phyloP scores from a whole-genome alignment of 2,888 invertebrate species.

The Eurytoma californica region DNA sequence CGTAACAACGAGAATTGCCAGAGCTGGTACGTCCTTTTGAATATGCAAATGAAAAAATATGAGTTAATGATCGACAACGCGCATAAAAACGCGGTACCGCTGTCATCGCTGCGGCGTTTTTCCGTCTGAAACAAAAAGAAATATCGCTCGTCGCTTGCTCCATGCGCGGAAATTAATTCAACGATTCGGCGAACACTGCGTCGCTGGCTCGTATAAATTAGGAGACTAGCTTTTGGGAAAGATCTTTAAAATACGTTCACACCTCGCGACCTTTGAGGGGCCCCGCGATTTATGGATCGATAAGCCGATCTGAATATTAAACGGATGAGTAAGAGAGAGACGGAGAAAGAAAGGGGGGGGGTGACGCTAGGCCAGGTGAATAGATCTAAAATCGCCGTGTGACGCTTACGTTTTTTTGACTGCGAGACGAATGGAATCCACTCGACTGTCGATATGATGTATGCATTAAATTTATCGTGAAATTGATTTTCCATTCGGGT shows the following conservation, averaged over 20 bases:
- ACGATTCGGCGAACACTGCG: slow-evolving; percentile 39
- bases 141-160: slow-evolving; percentile 1
- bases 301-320: slow-evolving; percentile 36
- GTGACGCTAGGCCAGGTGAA: not conserved
- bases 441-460: not conserved
- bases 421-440: not conserved
- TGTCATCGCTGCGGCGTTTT: slow-evolving; percentile 13
- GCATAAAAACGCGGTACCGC: slow-evolving; percentile 26
- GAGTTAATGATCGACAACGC: slow-evolving; percentile 44
- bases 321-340: not conserved
- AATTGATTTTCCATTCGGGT: slow-evolving; percentile 1
- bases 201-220: slow-evolving; percentile 31
- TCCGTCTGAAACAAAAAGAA: slow-evolving; percentile 10
- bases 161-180: slow-evolving; percentile 34
- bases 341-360: not conserved
- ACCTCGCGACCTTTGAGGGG: slow-evolving; percentile 48
- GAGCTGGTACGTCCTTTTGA: not conserved
- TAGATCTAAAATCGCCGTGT: not conserved
- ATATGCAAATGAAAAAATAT: slow-evolving; percentile 53
- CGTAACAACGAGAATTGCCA: too few species aligned
- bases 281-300: slow-evolving; percentile 49
- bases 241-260: slow-evolving; percentile 55
- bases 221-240: slow-evolving; percentile 40
- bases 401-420: not conserved
- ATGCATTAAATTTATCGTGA: not conserved